These are phyloP conservation scores for Cydia fagiglandana DNA, from an alignment of 1,140 invertebrate species.

Conservation along the genomic window DNA sequence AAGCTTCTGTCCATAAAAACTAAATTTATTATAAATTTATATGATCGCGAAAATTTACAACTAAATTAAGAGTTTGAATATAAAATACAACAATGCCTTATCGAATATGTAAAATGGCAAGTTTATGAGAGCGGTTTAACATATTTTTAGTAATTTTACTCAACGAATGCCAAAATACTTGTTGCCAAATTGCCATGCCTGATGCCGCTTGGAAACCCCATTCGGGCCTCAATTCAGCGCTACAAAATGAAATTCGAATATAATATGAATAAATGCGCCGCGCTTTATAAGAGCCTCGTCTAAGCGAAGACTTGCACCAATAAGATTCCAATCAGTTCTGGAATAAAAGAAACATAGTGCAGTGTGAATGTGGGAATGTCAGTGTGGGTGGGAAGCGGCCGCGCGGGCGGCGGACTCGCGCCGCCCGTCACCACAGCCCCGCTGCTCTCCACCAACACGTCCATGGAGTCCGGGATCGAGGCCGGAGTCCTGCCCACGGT, in stretches of 20 bases:
- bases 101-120: background rate
- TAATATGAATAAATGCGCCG: background rate
- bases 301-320: background rate
- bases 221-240: background rate
- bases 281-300: background rate
- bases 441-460: slow-evolving; percentile 74
- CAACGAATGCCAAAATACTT: slow-evolving; percentile 7
- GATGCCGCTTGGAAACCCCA: background rate
- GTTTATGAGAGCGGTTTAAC: slow-evolving; percentile 22
- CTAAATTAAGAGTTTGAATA: background rate
- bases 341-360: slow-evolving; percentile 31
- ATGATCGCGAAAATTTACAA: slow-evolving; percentile 1
- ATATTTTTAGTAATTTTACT: slow-evolving; percentile 21
- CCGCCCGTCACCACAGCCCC: slow-evolving; percentile 61
- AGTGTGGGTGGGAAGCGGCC: slow-evolving; percentile 71
- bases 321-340: background rate
- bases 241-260: background rate
- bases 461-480: slow-evolving; percentile 79
- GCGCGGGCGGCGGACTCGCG: slow-evolving; percentile 55
- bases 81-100: background rate
- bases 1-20: slow-evolving; percentile 12
- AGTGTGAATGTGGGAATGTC: slow-evolving; percentile 74
- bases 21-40: slow-evolving; percentile 19
- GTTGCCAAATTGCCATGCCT: background rate
- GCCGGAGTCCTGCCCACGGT: slow-evolving; percentile 83